These are phyloP conservation scores for Nipponacmea schrenckii DNA, from an alignment of 2,888 invertebrate genomes.

Conservation along the genomic window DNA sequence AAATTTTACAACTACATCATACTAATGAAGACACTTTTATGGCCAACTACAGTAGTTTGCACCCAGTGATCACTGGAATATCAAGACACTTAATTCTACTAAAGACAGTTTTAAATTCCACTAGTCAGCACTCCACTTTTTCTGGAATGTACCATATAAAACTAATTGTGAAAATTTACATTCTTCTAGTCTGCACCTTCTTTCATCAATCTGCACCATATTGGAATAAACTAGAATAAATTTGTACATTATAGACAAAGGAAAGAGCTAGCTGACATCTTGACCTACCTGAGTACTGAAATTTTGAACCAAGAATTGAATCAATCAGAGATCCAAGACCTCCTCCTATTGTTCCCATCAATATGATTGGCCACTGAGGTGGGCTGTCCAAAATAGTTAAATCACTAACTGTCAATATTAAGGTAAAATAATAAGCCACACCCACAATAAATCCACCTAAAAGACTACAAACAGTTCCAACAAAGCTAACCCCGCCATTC, in stretches of 20 bases:
- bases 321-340: constrained; percentile 84
- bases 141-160: too few species aligned
- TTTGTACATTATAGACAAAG: too few species aligned
- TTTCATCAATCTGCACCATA: too few species aligned
- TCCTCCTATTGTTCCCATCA: constrained; percentile 80
- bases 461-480: constrained; percentile 72
- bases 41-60: neutral
- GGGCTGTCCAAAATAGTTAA: constrained; percentile 46
- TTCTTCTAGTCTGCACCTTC: too few species aligned
- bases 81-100: neutral
- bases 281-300: constrained; percentile 82
- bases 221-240: too few species aligned
- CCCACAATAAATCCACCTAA: constrained; percentile 81
- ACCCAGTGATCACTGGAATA: too few species aligned
- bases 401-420: constrained; percentile 71
- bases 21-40: neutral
- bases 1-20: neutral
- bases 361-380: constrained; percentile 81
- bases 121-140: too few species aligned
- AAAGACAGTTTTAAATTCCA: neutral
- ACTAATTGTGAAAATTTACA: too few species aligned
- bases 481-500: constrained; percentile 83
- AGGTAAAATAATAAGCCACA: constrained; percentile 76
- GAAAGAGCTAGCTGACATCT: too few species aligned
- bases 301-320: constrained; percentile 84